Evolutionary conservation across 2,888 invertebrate genomes (phyloP), one percentile per base, ranked within the genome.

Genomic region (Acleris holmiana): DNA sequence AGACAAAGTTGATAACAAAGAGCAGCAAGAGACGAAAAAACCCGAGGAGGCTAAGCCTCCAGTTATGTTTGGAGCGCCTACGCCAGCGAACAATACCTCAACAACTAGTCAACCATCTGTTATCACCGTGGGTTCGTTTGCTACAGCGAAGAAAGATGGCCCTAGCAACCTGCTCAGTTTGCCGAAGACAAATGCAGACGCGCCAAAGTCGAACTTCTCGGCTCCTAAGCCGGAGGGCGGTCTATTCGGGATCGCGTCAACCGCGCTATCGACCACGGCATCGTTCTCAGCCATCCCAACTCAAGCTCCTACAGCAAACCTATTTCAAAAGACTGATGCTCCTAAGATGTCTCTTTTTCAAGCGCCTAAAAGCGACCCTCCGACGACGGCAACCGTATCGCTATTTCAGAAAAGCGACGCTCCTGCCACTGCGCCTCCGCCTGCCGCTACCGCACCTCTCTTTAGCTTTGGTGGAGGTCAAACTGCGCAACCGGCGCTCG

Each of bases 391-490:
- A 3, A 56, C 62, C 2, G 54, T 69, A 8, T 51, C 69, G 6
- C 51, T 58, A n/a, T 68, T 68, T 55, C 58, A 66, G 54, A 66
- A 67, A 25, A 65, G 49, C 21, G 61, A 66, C 13, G n/a, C 62
- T 35, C n/a, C 59, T 35, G 2, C 49, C 48, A n/a, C 41, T 13
- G 44, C 21, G 29, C 71, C 68, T 23, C 35, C 74, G 8, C 13
- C 66, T 5, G 64, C 72, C 3, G 35, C 73, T 1, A 46, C 76
- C 15, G 68, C 77, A 2, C 72, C 84, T n/a, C 50, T 86, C 23
- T 91, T 90, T 62, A 82, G 75, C 68, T 88, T 89, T 61, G 84
- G 85, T 1, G 71, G 49, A 17, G 57, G 67, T 10, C 67, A 72
- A 8, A 63, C 70, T 6, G 21, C 71, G 13, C 53, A 73, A n/a